These are phyloP conservation scores for Pipistrellus kuhlii DNA, from an alignment of 2,797 vertebrate species.

Conservation along the genomic window DNA sequence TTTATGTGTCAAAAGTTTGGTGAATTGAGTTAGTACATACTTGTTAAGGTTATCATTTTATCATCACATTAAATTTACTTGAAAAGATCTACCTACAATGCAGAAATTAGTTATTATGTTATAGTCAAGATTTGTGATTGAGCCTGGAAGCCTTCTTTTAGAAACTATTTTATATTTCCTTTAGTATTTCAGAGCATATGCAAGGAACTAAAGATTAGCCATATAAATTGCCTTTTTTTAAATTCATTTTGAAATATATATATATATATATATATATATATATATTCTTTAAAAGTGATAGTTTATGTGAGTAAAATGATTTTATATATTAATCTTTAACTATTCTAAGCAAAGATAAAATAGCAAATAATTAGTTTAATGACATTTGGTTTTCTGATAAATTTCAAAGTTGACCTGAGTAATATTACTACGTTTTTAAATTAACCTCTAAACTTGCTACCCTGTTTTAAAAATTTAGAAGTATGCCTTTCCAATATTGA, in stretches of 20 bases:
- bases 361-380: conserved; percentile 63
- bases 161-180: conserved; percentile 56
- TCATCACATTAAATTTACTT: conserved; percentile 58
- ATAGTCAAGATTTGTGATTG: conserved; percentile 6
- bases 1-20: conserved; percentile 30
- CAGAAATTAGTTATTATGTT: conserved; percentile 57
- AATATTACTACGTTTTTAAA: conserved; percentile 70
- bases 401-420: conserved; percentile 76
- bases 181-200: conserved; percentile 56
- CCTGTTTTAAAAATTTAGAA: conserved; percentile 64
- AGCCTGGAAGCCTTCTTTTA: conserved; percentile 51
- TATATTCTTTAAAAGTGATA: conserved; percentile 67
- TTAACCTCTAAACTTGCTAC: conserved; percentile 70
- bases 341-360: conserved; percentile 67
- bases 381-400: conserved; percentile 64
- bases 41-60: conserved; percentile 51
- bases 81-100: conserved; percentile 25
- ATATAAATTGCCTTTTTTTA: conserved; percentile 70
- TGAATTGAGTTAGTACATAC: neutral
- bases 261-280: conserved; percentile 40
- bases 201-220: conserved; percentile 58
- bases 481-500: conserved; percentile 47
- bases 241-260: conserved; percentile 14
- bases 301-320: conserved; percentile 57
- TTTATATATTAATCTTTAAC: conserved; percentile 71